A percentile compares a stretch with the other conserved stretches of the same genome.
Evolutionary conservation across 2,113 vertebrate genomes (phyloP).

Genomic region (Oenanthe oenanthe): DNA sequence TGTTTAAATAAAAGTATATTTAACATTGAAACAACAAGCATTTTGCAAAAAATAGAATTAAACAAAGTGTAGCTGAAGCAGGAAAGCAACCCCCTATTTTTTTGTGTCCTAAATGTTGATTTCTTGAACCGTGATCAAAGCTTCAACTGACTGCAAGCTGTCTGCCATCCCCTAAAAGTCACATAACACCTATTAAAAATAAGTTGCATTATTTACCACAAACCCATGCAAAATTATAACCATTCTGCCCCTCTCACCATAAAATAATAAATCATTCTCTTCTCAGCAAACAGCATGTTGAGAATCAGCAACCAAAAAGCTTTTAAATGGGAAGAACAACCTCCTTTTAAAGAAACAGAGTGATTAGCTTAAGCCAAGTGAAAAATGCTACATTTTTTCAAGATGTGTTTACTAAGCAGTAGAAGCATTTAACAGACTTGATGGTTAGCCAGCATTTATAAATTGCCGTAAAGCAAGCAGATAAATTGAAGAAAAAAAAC

Average conservation of each 20-base stretch:
- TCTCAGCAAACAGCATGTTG: background rate
- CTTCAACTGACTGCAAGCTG: background rate
- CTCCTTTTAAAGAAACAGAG: background rate
- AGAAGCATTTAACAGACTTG: background rate
- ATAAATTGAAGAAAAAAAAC: background rate
- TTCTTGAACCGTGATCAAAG: background rate
- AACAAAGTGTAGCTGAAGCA: background rate
- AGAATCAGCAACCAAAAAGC: background rate
- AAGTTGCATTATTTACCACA: background rate
- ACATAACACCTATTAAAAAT: background rate
- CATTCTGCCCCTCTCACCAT: background rate
- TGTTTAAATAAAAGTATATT: background rate
- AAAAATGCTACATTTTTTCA: background rate
- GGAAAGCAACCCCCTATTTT: background rate
- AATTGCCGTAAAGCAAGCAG: background rate
- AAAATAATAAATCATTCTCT: slow-evolving; percentile 24
- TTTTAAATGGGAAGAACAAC: slow-evolving; percentile 19
- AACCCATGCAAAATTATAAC: background rate
- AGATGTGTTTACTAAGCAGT: background rate
- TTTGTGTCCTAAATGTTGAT: background rate
- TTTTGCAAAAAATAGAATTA: background rate
- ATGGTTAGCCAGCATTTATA: background rate
- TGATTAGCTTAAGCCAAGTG: slow-evolving; percentile 31
- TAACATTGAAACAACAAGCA: background rate
- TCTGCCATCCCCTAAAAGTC: background rate